Base-by-base conservation (phyloP, 2,888 invertebrate species). In the Campoplex capitator region DNA sequence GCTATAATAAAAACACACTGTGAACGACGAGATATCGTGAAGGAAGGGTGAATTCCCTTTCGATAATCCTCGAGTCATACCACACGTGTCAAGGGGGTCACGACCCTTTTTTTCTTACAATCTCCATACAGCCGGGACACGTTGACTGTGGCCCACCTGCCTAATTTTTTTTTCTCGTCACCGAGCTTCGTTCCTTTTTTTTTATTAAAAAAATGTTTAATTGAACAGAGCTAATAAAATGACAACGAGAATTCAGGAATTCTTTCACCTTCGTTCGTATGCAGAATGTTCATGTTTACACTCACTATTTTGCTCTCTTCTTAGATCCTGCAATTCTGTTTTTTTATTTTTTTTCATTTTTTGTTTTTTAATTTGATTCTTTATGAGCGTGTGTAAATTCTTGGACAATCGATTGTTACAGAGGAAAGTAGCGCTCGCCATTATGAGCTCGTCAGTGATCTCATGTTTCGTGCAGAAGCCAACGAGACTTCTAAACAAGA, bases 71-170 rank as follows among this genome's bases (percentile, higher is more conserved):
- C 85, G 89, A 90, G 91, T 93, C 92, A 91, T 90, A 90, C 89
- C 91, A 91, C 93, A 93, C 93, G 92, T 93, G 93, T 92, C 92
- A 89, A 89, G 88, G 86, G 84, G 86, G 80, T 88, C 89, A 86
- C 86, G 87, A 84, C 87, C 89, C 88, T 89, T 88, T 86, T 73
- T 87, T 23, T 13, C 11, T 35, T 67, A 45, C 87, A 58, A 51
- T 78, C 77, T 80, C 75, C 83, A 80, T 42, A 67, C 23, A 58
- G 23, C 74, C 75, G 83, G 85, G 85, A 89, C 23, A 23, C 88
- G 73, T 85, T 86, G 84, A 70, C 67, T 82, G 86, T 87, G 83
- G 84, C 88, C 89, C 91, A 91, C 90, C 91, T 91, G 91, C 89
- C 71, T 58, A 28, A 28, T 38, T 67, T 80, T 78, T 77, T 42